Base-by-base conservation (phyloP, 2,797 vertebrate genomes). In the Poeciliopsis turneri region DNA sequence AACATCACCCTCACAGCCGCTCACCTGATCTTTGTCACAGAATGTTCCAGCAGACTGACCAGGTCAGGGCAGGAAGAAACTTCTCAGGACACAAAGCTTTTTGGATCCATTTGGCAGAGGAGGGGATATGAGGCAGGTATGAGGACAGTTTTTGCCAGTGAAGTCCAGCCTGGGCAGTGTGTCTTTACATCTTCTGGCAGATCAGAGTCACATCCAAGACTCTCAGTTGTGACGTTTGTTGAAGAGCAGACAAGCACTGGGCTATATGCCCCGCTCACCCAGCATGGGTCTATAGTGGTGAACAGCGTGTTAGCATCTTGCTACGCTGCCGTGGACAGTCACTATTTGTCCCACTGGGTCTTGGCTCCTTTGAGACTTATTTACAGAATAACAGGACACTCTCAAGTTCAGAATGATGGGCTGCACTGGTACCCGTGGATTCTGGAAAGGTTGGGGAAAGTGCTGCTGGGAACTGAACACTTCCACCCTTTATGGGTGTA, bases 341-440 rank as follows among this genome's bases (percentile, higher is more conserved):
- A 97, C 80, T 91, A 75, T 72, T 90, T 99, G 87, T 97, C 98
- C 30, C 98, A 99, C 89, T 85, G 96, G 95, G 97, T 93, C 55
- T 96, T 98, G 78, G 96, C 96, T 91, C 98, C 98, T 0, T 92
- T 99, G 75, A 95, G 97, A 85, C 95, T 97, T 78, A 95, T 98
- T 88, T 95, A 97, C 89, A 93, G 92, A 84, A 92, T 97, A 80
- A 85, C 90, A 5, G 93, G 94, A 11, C 89, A 91, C 1, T 87
- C 90, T 78, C 93, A 96, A 87, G 89, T 76, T 5, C 96, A 95
- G 74, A 93, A 78, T 2, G 91, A 96, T 0, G 97, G 98, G 1
- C 85, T 99, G 80, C 98, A 99, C 94, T 99, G 98, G 97, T 99
- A 98, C 93, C 95, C 98, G 12, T 86, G 91, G 90, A 91, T 97